Evolutionary conservation across 2,113 vertebrate species (phyloP), one percentile per base, ranked within the genome.

Genomic region (Pachycephala philippinensis): DNA sequence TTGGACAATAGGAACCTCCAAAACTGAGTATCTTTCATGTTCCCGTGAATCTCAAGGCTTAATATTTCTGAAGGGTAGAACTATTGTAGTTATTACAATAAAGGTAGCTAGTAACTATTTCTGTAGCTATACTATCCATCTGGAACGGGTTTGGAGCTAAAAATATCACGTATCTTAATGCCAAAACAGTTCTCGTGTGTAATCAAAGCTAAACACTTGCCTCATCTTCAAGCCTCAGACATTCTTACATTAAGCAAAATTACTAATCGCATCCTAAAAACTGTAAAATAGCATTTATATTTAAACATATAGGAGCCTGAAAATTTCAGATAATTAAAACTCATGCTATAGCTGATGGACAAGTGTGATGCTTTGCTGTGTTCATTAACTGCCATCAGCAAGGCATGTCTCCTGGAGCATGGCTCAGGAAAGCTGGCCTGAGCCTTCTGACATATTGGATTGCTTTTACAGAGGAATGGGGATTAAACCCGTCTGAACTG

Each of bases 401-500:
- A 60, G 57, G 14, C 1, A 0, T 13, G 19, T 52, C 30, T 92
- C 30, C 65, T 68, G 79, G 18, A 91, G 30, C 35, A 30, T 0
- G 2, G 52, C 27, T 95, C 24, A 68, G 75, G 52, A 59, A 66
- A 88, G 23, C 39, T 64, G 52, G 20, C 33, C 57, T 79, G 30
- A 37, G 23, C 76, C 12, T 75, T 60, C 15, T 90, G 81, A 96
- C 19, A 12, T 30, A 30, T 4, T 37, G 84, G 7, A 12, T 95
- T 97, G 75, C 44, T 97, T 94, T 97, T 96, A 24, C 59, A 98
- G 98, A 98, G 74, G 97, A 98, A 31, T 98, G 98, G 98, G 96
- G 97, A 91, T 95, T 98, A 75, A 95, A 98, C 45, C 97, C 97
- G 1, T 97, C 97, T 27, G 98, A 98, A 50, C 33, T 98, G 91